phyloP scores from a whole-genome alignment of 1,140 invertebrate species.

The Ruditapes philippinarum region DNA sequence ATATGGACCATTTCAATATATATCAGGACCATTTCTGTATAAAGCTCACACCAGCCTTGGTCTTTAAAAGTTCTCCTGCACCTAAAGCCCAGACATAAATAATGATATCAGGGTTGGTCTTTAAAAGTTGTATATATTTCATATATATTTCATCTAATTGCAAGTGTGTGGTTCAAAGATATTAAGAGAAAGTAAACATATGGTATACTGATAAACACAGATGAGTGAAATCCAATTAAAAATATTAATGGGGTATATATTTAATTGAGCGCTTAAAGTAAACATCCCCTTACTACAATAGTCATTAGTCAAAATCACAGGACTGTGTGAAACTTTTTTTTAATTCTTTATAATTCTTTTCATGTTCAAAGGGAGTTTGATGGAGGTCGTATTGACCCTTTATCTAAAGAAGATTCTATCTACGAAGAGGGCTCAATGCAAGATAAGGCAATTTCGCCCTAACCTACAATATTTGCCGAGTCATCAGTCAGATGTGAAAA shows the following conservation, averaged over 20 bases:
- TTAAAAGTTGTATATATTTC: too few species aligned
- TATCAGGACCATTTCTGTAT: too few species aligned
- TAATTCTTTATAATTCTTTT: too few species aligned
- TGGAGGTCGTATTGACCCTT: not conserved
- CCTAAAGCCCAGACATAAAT: too few species aligned
- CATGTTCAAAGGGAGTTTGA: not conserved
- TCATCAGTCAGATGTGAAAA: slow-evolving; percentile 18
- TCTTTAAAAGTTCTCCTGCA: too few species aligned
- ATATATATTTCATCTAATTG: too few species aligned
- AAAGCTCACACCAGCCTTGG: too few species aligned
- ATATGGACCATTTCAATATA: too few species aligned
- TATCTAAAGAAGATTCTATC: not conserved
- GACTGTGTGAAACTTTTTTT: slow-evolving; percentile 21
- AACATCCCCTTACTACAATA: not conserved
- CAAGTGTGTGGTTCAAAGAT: too few species aligned
- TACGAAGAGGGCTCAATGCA: not conserved
- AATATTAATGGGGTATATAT: slow-evolving; percentile 38
- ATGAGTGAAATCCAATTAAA: slow-evolving; percentile 39
- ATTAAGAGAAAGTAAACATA: slow-evolving; percentile 7
- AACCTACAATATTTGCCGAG: not conserved
- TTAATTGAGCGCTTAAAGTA: slow-evolving; percentile 41
- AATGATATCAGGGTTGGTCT: too few species aligned
- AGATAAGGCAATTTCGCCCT: not conserved
- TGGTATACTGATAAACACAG: slow-evolving; percentile 34
- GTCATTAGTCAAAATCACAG: slow-evolving; percentile 28